phyloP scores from a whole-genome alignment of 2,888 invertebrate species.

The Trichopoda pennipes region DNA sequence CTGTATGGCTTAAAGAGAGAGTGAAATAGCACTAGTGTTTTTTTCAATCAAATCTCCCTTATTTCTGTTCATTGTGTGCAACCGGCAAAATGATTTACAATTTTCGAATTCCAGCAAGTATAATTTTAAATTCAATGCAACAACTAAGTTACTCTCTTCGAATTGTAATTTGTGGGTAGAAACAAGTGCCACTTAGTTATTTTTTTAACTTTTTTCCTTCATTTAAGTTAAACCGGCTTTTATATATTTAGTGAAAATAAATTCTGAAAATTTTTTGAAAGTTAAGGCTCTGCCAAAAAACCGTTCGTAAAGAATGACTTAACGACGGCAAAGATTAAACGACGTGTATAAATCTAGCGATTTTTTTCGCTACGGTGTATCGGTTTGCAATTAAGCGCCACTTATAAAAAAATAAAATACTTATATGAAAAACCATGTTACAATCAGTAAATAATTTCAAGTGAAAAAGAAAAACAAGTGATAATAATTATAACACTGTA shows the following conservation, averaged over 20 bases:
- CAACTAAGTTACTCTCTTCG: background rate
- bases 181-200: slow-evolving; percentile 21
- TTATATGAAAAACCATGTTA: background rate
- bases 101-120: slow-evolving; percentile 74
- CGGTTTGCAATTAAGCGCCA: background rate
- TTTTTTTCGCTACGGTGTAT: slow-evolving; percentile 20
- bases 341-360: slow-evolving; percentile 48
- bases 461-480: no score
- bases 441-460: no score
- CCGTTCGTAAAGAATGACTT: slow-evolving; percentile 23
- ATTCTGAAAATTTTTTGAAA: slow-evolving; percentile 45
- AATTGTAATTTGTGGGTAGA: slow-evolving; percentile 1
- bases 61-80: slow-evolving; percentile 42
- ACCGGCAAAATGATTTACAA: slow-evolving; percentile 74
- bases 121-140: background rate
- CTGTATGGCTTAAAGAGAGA: background rate
- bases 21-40: slow-evolving; percentile 66
- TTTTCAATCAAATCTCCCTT: slow-evolving; percentile 69
- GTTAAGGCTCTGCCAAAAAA: slow-evolving; percentile 29
- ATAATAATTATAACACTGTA: no score
- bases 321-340: slow-evolving; percentile 43
- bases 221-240: slow-evolving; percentile 62
- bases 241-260: slow-evolving; percentile 20
- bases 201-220: background rate
- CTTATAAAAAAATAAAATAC: slow-evolving; percentile 5